Conservation (phyloP, 2,797 vertebrate genomes). For the Alectoris magna region DNA sequence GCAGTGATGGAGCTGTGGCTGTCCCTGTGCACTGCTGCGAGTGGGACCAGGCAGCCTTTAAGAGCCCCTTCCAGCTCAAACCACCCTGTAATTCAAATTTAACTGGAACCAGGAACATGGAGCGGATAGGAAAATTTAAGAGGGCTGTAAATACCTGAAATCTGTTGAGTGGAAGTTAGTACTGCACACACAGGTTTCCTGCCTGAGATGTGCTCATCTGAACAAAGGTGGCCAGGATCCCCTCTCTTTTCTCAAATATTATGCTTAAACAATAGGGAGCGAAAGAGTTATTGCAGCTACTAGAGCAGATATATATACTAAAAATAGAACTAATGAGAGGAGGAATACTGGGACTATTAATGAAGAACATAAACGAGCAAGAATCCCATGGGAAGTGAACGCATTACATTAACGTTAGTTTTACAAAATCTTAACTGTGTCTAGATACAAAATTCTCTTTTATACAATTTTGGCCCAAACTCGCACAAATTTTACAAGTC, state of each 20-base stretch:
- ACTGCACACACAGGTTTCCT: background rate
- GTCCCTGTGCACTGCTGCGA: too few relatives aligned
- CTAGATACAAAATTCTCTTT: constrained; percentile 29
- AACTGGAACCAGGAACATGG: background rate
- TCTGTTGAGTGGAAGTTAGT: background rate
- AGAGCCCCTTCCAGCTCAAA: too few relatives aligned
- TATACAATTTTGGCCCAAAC: background rate
- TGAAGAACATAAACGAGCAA: constrained; percentile 69
- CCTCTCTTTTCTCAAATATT: background rate
- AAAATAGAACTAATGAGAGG: constrained; percentile 71
- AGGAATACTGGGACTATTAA: constrained; percentile 70
- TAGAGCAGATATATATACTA: constrained; percentile 44
- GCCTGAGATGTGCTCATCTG: background rate
- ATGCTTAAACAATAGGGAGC: background rate
- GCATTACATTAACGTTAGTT: constrained; percentile 64
- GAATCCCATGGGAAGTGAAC: constrained; percentile 66
- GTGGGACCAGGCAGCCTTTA: too few relatives aligned
- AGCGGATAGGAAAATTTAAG: background rate
- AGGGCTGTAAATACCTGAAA: background rate
- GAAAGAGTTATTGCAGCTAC: background rate
- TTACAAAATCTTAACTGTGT: constrained; percentile 54
- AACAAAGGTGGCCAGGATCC: background rate
- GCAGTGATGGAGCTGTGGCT: too few relatives aligned
- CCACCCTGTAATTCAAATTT: too few relatives aligned
- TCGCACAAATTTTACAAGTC: background rate